Evolutionary conservation across 2,797 vertebrate species (phyloP).

Genomic region (Otus scops): DNA sequence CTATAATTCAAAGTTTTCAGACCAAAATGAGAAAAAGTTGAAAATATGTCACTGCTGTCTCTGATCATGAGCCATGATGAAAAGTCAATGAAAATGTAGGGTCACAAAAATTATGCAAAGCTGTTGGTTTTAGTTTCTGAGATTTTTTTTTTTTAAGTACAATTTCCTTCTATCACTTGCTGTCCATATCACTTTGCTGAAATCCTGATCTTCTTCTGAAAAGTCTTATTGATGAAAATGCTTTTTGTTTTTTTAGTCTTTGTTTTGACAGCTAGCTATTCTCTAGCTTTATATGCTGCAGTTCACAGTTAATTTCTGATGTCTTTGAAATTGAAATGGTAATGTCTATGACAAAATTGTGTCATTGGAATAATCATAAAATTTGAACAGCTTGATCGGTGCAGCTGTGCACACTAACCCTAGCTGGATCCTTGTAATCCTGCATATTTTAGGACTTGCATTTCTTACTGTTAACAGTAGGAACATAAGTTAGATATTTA

Average conservation of each 20-base stretch:
- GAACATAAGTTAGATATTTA: background rate
- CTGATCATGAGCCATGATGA: background rate
- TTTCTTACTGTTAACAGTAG: background rate
- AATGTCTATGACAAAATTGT: background rate
- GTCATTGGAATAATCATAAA: background rate
- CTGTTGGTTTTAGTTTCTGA: background rate
- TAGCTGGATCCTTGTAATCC: background rate
- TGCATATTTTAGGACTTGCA: background rate
- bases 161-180: background rate
- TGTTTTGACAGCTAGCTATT: background rate
- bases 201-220: background rate
- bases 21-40: background rate
- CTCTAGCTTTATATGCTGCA: background rate
- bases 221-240: background rate
- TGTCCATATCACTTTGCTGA: background rate
- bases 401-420: background rate
- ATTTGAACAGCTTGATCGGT: background rate
- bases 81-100: background rate
- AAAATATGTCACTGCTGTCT: background rate
- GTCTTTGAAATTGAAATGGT: background rate
- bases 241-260: background rate
- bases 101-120: background rate
- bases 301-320: background rate
- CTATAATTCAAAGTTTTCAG: background rate
- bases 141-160: background rate